Base-by-base conservation (phyloP, 2,797 vertebrate species). In the Enteromius anoplus region DNA sequence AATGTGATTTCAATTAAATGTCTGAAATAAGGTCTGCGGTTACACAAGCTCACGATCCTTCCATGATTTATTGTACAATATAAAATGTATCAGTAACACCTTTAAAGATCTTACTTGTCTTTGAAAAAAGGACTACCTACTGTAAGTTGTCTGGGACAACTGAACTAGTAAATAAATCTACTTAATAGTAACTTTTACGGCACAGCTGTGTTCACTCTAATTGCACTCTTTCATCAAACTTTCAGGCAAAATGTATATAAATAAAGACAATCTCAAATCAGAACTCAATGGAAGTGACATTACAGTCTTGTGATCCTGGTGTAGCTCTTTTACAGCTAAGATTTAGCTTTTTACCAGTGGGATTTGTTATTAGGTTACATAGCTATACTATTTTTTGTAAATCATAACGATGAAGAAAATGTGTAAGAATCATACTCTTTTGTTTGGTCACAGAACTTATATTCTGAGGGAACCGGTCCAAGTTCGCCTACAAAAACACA, bases 11-110 rank as follows among this genome's bases (percentile, higher is more conserved):
- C 5, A 21, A n/a, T 69, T 4, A 23, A 45, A 69, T 45, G 40
- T n/a, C 15, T 71, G 23, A 17, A 47, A 47, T 17, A 47, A 47
- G 7, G 45, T 47, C n/a, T n/a, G 21, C n/a, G 53, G 9, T n/a
- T n/a, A 55, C 53, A 70, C 68, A 70, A 70, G 40, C 40, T 70
- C 40, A 45, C 45, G 66, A 69, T 69, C 10, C 37, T n/a, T n/a
- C 21, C 34, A 15, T 45, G 7, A 8, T n/a, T 55, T 21, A 17
- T 64, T 14, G 26, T 19, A 32, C 15, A 6, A 19, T 26, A 64
- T 40, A 68, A 68, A 40, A n/a, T n/a, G 40, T 2, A n/a, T 10
- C 17, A 34, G 62, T 10, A 34, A n/a, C 40, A 68, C 10, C 19
- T 65, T 34, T 19, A 19, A 65, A 65, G 29, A 17, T 65, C 19